phyloP scores from a whole-genome alignment of 2,113 vertebrate species.

The Solea solea region DNA sequence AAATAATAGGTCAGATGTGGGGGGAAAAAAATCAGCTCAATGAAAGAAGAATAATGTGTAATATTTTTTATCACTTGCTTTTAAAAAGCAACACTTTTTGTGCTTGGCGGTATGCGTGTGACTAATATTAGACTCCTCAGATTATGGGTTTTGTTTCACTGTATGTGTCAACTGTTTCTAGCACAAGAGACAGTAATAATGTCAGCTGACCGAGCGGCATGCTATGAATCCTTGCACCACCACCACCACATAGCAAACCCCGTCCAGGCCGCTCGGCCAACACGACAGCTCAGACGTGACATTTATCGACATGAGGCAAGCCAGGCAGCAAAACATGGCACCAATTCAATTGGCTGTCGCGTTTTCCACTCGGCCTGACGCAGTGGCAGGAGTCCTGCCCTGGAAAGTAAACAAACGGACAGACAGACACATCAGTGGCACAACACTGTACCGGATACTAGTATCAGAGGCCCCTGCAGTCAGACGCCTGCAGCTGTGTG shows the following conservation, averaged over 20 bases:
- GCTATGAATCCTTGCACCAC: conserved; percentile 30
- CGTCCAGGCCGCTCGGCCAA: neutral
- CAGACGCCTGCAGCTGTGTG: conserved; percentile 36
- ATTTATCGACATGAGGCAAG: conserved; percentile 17
- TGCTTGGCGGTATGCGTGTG: too few species aligned
- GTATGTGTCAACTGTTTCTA: conserved; percentile 11
- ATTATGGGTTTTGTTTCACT: neutral
- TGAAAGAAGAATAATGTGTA: too few species aligned
- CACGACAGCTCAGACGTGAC: conserved; percentile 37
- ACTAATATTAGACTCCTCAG: too few species aligned
- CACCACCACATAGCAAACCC: conserved; percentile 47
- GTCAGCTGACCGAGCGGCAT: conserved; percentile 50
- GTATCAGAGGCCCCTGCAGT: conserved; percentile 54
- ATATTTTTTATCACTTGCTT: too few species aligned
- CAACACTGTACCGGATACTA: conserved; percentile 13
- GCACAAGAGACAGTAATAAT: conserved; percentile 48
- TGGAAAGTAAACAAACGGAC: conserved; percentile 60
- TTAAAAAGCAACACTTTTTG: too few species aligned
- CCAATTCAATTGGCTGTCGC: conserved; percentile 38
- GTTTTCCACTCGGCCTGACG: conserved; percentile 61
- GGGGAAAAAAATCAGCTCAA: too few species aligned
- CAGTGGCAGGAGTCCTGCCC: conserved; percentile 31
- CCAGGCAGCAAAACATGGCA: conserved; percentile 22
- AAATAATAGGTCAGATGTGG: too few species aligned
- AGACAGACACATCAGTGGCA: conserved; percentile 25